Base-by-base conservation (phyloP, 2,113 vertebrate species). In the Steatornis caripensis region DNA sequence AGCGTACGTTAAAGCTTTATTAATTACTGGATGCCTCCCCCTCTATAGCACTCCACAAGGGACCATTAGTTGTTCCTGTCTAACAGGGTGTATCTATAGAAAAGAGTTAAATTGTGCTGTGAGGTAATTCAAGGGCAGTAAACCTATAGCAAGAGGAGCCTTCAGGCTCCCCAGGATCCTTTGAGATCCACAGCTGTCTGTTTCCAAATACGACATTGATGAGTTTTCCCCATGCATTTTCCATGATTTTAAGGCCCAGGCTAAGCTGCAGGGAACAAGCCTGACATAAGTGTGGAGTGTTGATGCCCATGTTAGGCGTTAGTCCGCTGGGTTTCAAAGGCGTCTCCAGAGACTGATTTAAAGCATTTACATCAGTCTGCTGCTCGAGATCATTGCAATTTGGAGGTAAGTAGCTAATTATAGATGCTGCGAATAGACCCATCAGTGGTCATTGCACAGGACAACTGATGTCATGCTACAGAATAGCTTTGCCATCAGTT, bases 331-430 rank as follows among this genome's bases (percentile, higher is more conserved):
- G 71, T 77, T 88, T 84, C 86, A 81, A 80, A 90, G 66, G 75
- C 49, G 7, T 87, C n/a, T 65, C 79, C 54, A 77, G 49, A 84
- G 85, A 64, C 89, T 89, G 72, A 89, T 94, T 95, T 95, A 84
- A 91, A 95, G 43, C 76, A 54, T 87, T 95, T 95, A 86, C 76
- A 90, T 92, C 93, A 95, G 37, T 46, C 68, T 62, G 54, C 76
- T 87, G 71, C 86, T 89, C 30, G 0, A 92, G 27, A 95, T 87
- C 91, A 78, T 75, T 89, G 72, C 66, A 91, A 95, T 89, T 84
- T 85, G 39, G 91, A 84, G 93, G 91, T 92, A 94, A 97, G 89
- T 32, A 91, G 55, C 87, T 95, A 97, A 97, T 94, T 89, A 94
- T 91, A 95, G 93, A 79, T 39, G 69, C 46, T 58, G 37, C 32